Evolutionary conservation across 2,888 invertebrate genomes (phyloP), one percentile per base, ranked within the genome.

Genomic region (Polydrusus tereticollis): DNA sequence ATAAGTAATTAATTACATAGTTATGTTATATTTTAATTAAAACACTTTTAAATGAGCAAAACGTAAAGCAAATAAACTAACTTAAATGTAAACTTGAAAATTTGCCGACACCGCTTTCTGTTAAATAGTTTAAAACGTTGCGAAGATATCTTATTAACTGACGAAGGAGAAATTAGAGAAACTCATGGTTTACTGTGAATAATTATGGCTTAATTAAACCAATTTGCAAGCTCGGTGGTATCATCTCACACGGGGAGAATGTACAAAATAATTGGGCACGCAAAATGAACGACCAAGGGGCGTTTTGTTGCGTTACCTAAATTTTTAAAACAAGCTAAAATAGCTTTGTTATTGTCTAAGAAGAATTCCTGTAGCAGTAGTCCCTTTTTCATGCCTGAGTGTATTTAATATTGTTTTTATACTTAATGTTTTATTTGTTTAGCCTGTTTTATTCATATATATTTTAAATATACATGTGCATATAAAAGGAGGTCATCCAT

Each of bases 191-290:
- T 29, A 8, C 52, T 52, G 14, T 7, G 38, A 41, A 60, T 60
- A n/a, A 60, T 41, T 62, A 62, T 41, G 29, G 18, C 29, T 18
- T 38, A 62, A 62, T 62, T 45, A 47, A 62, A 29, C 62, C 47
- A 45, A 62, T 62, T 62, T 47, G 62, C 8, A 62, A 6, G 41
- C 62, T 21, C 7, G 41, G 29, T 12, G 26, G 52, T 52, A 52
- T 52, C 52, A 16, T 26, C 16, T 52, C 52, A 16, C 52, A 58
- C 16, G 36, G 16, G 58, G 18, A 36, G 18, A 58, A 14, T 18
- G 26, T 1, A 14, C 29, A 36, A 18, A 36, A 36, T 29, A 36
- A 29, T 58, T 58, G 16, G 58, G 26, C 16, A 4, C 4, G 33
- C 8, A 26, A 36, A 58, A 58, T 36, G 3, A 58, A 36, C 20